Base-by-base conservation (phyloP, 2,888 invertebrate genomes). In the Acleris holmiana region DNA sequence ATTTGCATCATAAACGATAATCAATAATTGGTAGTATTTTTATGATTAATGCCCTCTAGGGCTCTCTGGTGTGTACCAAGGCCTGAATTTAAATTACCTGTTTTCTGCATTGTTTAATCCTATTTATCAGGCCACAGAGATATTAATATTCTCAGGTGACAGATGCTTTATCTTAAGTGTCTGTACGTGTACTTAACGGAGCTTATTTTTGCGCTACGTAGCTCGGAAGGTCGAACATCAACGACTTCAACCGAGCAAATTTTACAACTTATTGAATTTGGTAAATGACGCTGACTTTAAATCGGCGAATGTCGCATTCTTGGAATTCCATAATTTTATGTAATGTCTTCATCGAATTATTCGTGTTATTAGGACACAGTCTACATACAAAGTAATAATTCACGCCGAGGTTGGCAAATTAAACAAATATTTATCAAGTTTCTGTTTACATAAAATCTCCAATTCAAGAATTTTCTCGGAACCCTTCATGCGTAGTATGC, bases 91-190 rank as follows among this genome's bases (percentile, higher is more conserved):
- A 59, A 54, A 35, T 55, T 59, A 59, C 65, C 54, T 46, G 59
- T 60, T 59, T 47, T 48, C 54, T 60, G 55, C 54, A 60, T 64
- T 59, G 29, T 60, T 49, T 64, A 59, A 64, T 53, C 48, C 53
- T 59, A 54, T 54, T 54, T 64, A 64, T 59, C 58, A 54, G 49
- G 53, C 53, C 58, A 54, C 8, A 41, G 18, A 25, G 57, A 64
- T 64, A 64, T 59, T 53, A 59, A 59, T 59, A 54, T 64, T 48
- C 58, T 54, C 21, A 41, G 41, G 54, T 59, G 64, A 64, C 64
- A 59, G 53, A 49, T 59, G 35, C 35, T 64, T 64, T 64, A 64
- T 64, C 58, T 63, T 57, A 18, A 35, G 23, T 15, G 63, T 40
- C 40, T 25, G 40, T 47, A 18, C 47, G 35, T 53, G 53, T 47